These are phyloP conservation scores for Empidonax traillii DNA, from an alignment of 2,113 vertebrate species.

Conservation along the genomic window DNA sequence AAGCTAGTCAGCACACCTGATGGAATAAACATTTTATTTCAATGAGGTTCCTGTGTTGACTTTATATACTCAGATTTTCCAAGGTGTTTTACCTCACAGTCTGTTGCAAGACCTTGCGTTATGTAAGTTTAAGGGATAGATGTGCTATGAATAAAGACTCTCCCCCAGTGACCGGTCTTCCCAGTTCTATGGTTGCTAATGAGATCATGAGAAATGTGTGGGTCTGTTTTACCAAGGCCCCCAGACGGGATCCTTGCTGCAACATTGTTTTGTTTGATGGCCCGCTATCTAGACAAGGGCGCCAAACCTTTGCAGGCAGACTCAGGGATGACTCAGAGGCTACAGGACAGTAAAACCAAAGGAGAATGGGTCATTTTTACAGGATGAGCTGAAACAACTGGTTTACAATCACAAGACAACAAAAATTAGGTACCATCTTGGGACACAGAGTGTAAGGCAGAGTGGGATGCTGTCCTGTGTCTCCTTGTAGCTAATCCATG, in stretches of 20 bases:
- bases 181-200: background rate
- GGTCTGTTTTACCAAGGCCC: background rate
- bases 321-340: background rate
- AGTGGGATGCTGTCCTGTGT: background rate
- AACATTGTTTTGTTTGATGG: background rate
- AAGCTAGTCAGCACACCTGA: background rate
- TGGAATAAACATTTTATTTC: background rate
- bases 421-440: background rate
- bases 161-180: background rate
- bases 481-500: background rate
- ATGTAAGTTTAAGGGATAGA: background rate
- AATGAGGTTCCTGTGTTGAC: background rate
- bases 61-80: background rate
- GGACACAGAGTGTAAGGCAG: background rate
- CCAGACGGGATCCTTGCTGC: background rate
- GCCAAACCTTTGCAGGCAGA: background rate
- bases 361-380: background rate
- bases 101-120: background rate
- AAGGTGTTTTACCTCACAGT: background rate
- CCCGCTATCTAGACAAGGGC: background rate
- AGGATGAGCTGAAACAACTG: accelerated
- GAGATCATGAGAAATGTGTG: slow-evolving; percentile 39
- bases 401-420: background rate
- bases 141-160: background rate
- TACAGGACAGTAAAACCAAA: background rate